Base-by-base conservation (phyloP, 2,113 vertebrate species). In the Myanophis thanlyinensis region DNA sequence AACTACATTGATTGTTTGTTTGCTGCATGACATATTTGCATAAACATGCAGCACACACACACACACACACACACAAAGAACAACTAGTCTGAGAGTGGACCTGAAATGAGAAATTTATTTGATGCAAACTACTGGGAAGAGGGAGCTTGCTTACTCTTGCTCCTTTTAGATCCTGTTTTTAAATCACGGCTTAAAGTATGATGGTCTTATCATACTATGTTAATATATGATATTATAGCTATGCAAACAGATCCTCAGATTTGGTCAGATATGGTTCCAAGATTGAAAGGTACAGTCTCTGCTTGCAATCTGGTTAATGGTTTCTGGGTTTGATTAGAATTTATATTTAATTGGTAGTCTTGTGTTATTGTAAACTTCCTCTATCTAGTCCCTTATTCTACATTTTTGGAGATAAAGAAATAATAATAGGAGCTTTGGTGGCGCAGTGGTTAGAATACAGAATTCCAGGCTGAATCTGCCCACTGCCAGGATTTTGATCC, bases 11-110 rank as follows among this genome's bases (percentile, higher is more conserved):
- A 44, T n/a, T 49, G 85, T 93, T 90, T 11, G 1, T 89, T 87
- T 95, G 59, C 95, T 93, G 44, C 52, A 89, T 92, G 91, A 51
- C 84, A 4, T 30, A 46, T 87, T 87, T 95, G 47, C 91, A 89
- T 94, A 93, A 95, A 93, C 48, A 94, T 9, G 52, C 92, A 85
- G 80, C 87, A 46, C 90, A 59, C 47, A 10, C 22, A n/a, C 30
- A 35, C 23, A 93, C 53, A 51, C 0, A 0, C 35, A n/a, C 23
- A 93, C 51, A 35, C 0, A 0, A 88, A n/a, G n/a, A n/a, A n/a
- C 54, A 44, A 18, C 40, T 88, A 89, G 91, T 10, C 73, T 9
- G 20, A 93, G 90, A 1, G 0, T 54, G 52, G 85, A 49, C 25
- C 3, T 92, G 87, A 4, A 87, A 93, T 86, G 40, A 93, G 91